These are phyloP conservation scores for Melanotaenia pygmaea DNA, from an alignment of 2,797 vertebrate species.

Conservation along the genomic window DNA sequence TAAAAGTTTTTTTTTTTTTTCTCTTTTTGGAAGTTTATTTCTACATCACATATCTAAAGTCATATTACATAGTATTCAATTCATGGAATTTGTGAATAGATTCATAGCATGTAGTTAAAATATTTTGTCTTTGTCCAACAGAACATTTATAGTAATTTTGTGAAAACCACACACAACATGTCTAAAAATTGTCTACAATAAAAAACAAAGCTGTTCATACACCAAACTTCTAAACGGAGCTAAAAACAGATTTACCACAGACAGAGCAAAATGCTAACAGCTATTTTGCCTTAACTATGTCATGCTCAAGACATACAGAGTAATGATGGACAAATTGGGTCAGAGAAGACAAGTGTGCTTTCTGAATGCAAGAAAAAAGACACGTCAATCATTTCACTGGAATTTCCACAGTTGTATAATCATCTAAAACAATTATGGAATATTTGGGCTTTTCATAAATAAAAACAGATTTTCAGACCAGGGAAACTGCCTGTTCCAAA, in stretches of 20 bases:
- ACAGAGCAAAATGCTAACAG: not conserved
- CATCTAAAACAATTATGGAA: not conserved
- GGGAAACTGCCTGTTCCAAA: not conserved
- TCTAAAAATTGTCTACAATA: not conserved
- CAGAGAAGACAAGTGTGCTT: slow-evolving; percentile 9
- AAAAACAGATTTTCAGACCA: not conserved
- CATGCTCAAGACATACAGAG: not conserved
- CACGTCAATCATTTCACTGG: not conserved
- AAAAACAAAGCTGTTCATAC: not conserved
- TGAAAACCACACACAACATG: slow-evolving; percentile 2
- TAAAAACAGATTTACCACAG: not conserved
- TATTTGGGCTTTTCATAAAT: not conserved
- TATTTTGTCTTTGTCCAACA: not conserved
- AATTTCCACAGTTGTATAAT: not conserved
- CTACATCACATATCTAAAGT: slow-evolving; percentile 7
- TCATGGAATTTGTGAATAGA: too few relatives aligned
- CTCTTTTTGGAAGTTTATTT: slow-evolving; percentile 28
- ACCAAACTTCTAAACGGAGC: not conserved
- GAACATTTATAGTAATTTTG: not conserved
- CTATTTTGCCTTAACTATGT: not conserved
- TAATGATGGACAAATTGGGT: not conserved
- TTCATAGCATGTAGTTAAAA: slow-evolving; percentile 7
- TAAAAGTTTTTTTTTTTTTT: not conserved
- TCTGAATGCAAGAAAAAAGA: not conserved
- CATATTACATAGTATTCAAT: slow-evolving; percentile 5